phyloP scores from a whole-genome alignment of 1,140 invertebrate genomes.

The Drosophila hydei region DNA sequence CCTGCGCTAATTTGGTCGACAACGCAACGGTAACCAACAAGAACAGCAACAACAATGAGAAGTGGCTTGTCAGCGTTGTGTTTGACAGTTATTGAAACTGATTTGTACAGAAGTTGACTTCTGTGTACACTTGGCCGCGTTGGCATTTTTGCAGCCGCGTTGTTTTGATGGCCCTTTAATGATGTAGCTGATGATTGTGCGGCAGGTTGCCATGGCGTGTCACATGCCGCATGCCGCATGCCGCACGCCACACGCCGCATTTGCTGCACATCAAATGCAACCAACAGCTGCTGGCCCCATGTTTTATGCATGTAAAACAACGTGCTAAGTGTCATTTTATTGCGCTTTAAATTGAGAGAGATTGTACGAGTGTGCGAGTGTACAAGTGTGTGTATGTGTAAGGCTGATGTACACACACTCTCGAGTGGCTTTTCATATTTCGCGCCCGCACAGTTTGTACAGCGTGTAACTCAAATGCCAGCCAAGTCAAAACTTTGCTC shows the following conservation, averaged over 20 bases:
- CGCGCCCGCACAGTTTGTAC: slow-evolving; percentile 25
- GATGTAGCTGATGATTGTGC: slow-evolving; percentile 39
- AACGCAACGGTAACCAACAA: slow-evolving; percentile 34
- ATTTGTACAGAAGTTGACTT: slow-evolving; percentile 49
- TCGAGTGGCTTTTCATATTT: slow-evolving; percentile 39
- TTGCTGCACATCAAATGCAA: slow-evolving; percentile 26
- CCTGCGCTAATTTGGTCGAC: slow-evolving; percentile 32
- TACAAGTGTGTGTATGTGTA: not conserved
- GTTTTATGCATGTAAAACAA: slow-evolving; percentile 57
- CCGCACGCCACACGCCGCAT: not conserved
- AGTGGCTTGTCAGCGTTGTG: slow-evolving; percentile 40
- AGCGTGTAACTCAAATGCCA: slow-evolving; percentile 38
- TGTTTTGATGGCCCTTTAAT: slow-evolving; percentile 51
- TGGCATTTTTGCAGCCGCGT: slow-evolving; percentile 10
- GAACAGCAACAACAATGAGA: not conserved
- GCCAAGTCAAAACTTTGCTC: slow-evolving; percentile 49
- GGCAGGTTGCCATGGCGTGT: slow-evolving; percentile 37
- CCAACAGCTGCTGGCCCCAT: slow-evolving; percentile 19
- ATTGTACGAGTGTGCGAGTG: not conserved
- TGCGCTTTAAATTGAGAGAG: slow-evolving; percentile 1
- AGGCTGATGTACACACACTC: not conserved
- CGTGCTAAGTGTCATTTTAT: slow-evolving; percentile 58
- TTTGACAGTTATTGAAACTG: slow-evolving; percentile 71
- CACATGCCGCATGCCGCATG: not conserved
- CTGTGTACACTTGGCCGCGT: slow-evolving; percentile 33